A percentile compares a stretch with the other conserved stretches of the same genome.
These are phyloP conservation scores for Crotalus tigris DNA, from an alignment of 2,113 vertebrate species.

Conservation along the genomic window DNA sequence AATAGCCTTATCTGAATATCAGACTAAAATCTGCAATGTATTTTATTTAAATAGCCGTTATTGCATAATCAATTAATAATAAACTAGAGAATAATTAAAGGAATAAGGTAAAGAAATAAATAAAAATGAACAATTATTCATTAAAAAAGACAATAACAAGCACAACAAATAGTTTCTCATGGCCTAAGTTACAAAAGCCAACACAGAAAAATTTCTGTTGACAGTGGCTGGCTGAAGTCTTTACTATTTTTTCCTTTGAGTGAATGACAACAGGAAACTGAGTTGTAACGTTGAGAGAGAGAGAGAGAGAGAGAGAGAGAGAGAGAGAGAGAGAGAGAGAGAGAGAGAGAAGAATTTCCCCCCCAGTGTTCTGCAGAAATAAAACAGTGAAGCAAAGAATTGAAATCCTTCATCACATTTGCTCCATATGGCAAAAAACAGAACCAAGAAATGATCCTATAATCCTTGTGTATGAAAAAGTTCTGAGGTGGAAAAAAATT, in stretches of 20 bases:
- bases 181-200: background rate
- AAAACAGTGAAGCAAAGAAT: background rate
- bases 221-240: background rate
- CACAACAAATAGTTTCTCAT: background rate
- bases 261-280: background rate
- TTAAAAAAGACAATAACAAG: background rate
- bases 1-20: background rate
- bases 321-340: too few species aligned
- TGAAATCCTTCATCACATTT: background rate
- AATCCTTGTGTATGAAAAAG: background rate
- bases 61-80: background rate
- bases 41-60: background rate
- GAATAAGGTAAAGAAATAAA: background rate
- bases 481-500: background rate
- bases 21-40: background rate
- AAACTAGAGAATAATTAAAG: background rate
- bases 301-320: too few species aligned
- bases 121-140: background rate
- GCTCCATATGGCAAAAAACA: background rate
- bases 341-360: rapidly evolving
- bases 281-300: background rate
- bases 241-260: background rate
- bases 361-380: background rate
- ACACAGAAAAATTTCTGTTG: background rate
- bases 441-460: background rate